Base-by-base conservation (phyloP, 2,797 vertebrate genomes). In the Anguilla megastoma region DNA sequence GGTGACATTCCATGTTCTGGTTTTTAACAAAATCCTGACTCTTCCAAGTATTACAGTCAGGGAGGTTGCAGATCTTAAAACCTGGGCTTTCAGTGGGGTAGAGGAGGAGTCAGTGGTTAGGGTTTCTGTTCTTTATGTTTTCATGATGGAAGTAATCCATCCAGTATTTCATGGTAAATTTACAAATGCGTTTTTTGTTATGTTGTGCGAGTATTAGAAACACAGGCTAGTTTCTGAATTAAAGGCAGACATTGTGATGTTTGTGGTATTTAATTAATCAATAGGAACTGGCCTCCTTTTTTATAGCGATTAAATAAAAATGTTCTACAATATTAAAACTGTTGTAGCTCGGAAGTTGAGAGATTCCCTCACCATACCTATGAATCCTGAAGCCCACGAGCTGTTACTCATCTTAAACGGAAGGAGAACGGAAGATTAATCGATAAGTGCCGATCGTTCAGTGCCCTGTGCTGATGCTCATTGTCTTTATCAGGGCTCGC, bases 401-500 rank as follows among this genome's bases (percentile, higher is more conserved):
- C 76, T 80, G 76, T 80, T 80, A 80, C 36, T 45, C 76, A 24
- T 80, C 76, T 80, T 21, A 80, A 80, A 45, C 76, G 76, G 33
- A 80, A 88, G 92, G 88, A 92, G 88, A 87, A 92, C 88, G 84
- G 90, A 90, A 60, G 92, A 92, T 93, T 92, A 95, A 96, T 96
- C 95, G 95, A 97, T 96, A 95, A 96, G 93, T 89, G 91, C 91
- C 93, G 94, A 96, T 96, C 94, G 91, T 95, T 95, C 86, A 80
- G 10, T 80, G 86, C 33, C 76, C 74, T 87, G 74, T 24, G 60
- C 94, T 94, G 95, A 95, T 93, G 95, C 87, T 93, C 94, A 95
- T 96, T 96, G 96, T 97, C 95, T 97, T 95, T 94, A 95, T 95
- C 95, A 95, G 95, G 95, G 96, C 95, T 96, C 94, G 95, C 95